Evolutionary conservation across 2,888 invertebrate genomes (phyloP).

Genomic region (Tenthredo amoena): DNA sequence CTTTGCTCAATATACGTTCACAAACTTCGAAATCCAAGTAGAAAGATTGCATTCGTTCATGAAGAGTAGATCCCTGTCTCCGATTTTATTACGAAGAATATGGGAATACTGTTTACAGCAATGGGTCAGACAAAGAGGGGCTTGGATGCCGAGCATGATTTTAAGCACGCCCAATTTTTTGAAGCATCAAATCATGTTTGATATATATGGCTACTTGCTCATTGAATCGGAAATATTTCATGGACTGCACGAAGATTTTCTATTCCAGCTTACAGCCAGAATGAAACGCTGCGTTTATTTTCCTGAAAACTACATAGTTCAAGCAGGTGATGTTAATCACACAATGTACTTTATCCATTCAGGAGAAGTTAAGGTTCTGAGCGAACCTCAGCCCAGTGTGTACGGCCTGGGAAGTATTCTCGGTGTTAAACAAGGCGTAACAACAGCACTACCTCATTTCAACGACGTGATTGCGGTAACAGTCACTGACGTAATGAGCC

Average conservation of each 20-base stretch:
- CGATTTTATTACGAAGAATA: constrained; percentile 32
- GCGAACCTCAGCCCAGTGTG: not conserved
- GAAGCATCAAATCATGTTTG: constrained; percentile 79
- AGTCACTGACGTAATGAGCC: constrained; percentile 30
- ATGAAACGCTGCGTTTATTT: constrained; percentile 80
- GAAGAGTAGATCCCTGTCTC: constrained; percentile 41
- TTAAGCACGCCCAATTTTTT: constrained; percentile 59
- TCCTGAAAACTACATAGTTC: constrained; percentile 81
- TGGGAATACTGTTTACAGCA: constrained; percentile 45
- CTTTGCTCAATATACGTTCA: constrained; percentile 35
- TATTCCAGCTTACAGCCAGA: constrained; percentile 79
- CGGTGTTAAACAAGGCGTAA: constrained; percentile 35
- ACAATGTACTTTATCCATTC: constrained; percentile 81
- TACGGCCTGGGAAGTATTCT: constrained; percentile 33
- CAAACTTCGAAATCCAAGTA: constrained; percentile 34
- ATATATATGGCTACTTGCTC: constrained; percentile 79
- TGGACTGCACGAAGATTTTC: constrained; percentile 79
- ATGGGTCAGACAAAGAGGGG: constrained; percentile 36
- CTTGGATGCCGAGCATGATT: constrained; percentile 44
- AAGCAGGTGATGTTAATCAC: constrained; percentile 80
- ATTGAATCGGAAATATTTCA: constrained; percentile 79
- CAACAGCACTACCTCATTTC: constrained; percentile 15
- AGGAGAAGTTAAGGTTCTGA: constrained; percentile 77
- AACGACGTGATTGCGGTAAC: constrained; percentile 34
- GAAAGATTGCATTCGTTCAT: constrained; percentile 36